phyloP scores from a whole-genome alignment of 1,140 invertebrate species.

The Subanguina moxae region DNA sequence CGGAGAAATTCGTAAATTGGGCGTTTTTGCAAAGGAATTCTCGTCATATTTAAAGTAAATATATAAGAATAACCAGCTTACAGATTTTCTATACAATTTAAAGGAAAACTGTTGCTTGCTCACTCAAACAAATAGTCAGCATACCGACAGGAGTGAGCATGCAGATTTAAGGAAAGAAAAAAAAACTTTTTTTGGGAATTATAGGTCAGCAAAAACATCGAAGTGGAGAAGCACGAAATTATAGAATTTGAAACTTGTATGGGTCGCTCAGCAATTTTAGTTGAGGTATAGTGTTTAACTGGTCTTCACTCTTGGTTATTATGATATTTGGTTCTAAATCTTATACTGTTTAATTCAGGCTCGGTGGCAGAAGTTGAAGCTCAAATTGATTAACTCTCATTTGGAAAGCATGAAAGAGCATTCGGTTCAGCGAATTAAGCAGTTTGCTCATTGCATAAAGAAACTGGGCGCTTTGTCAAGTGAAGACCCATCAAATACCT shows the following conservation, averaged over 20 bases:
- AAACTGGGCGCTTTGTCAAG: slow-evolving; percentile 23
- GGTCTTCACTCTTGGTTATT: background rate
- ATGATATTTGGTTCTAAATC: background rate
- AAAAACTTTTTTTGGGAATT: too few species aligned
- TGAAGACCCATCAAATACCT: background rate
- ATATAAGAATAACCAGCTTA: too few species aligned
- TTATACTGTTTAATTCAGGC: slow-evolving; percentile 23
- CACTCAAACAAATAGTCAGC: too few species aligned
- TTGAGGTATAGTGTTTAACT: slow-evolving; percentile 56
- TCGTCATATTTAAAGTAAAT: too few species aligned
- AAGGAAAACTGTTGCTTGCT: too few species aligned
- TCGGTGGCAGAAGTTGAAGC: slow-evolving; percentile 32
- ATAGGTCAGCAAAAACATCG: slow-evolving; percentile 32
- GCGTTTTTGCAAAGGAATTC: too few species aligned
- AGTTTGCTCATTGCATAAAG: slow-evolving; percentile 42
- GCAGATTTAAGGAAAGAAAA: too few species aligned
- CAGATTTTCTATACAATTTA: too few species aligned
- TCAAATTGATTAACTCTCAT: slow-evolving; percentile 46
- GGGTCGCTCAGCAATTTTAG: slow-evolving; percentile 39
- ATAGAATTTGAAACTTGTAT: slow-evolving; percentile 42
- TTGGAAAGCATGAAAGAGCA: slow-evolving; percentile 44
- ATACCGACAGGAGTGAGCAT: too few species aligned
- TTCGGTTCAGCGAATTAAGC: slow-evolving; percentile 26
- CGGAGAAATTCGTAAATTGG: too few species aligned
- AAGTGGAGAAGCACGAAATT: slow-evolving; percentile 34